Evolutionary conservation across 92 coral and sea anemone genomes (phyloP).

Genomic region (Palythoa grandiflora): DNA sequence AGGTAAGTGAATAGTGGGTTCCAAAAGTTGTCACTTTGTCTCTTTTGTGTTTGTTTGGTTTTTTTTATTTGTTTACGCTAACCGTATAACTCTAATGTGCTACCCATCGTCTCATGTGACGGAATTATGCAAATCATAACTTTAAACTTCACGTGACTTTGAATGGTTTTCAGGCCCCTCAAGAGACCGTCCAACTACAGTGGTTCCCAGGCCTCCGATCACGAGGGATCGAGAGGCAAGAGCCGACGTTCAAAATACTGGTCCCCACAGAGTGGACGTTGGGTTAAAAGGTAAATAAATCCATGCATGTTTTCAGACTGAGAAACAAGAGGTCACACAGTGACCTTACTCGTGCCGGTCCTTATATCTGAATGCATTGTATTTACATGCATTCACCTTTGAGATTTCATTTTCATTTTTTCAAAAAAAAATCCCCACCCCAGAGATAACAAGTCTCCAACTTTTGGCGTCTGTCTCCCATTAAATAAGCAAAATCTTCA

Average conservation of each 20-base stretch:
- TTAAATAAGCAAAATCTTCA: too few relatives aligned
- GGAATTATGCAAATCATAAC: too few relatives aligned
- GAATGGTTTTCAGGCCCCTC: conserved; percentile 54
- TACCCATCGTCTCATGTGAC: too few relatives aligned
- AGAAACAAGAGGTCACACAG: too few relatives aligned
- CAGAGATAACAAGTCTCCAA: too few relatives aligned
- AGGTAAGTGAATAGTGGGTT: conserved; percentile 59
- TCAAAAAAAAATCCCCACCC: too few relatives aligned
- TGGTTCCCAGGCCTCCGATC: conserved; percentile 46
- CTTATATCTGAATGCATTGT: too few relatives aligned
- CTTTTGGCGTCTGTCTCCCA: too few relatives aligned
- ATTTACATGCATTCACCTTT: too few relatives aligned
- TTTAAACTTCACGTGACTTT: not conserved
- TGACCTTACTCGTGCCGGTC: too few relatives aligned
- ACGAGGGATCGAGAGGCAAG: conserved; percentile 19
- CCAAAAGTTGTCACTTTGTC: not conserved
- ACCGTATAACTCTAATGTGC: not conserved
- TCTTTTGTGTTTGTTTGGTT: not conserved
- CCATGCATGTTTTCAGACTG: not conserved
- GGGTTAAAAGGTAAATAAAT: conserved; percentile 81
- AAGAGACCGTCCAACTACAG: conserved; percentile 44
- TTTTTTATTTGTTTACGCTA: not conserved
- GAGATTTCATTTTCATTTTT: too few relatives aligned
- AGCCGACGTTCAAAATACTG: conserved; percentile 57
- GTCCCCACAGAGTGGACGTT: conserved; percentile 86